These are phyloP conservation scores for Caerostris extrusa DNA, from an alignment of 1,140 invertebrate species.

Conservation along the genomic window DNA sequence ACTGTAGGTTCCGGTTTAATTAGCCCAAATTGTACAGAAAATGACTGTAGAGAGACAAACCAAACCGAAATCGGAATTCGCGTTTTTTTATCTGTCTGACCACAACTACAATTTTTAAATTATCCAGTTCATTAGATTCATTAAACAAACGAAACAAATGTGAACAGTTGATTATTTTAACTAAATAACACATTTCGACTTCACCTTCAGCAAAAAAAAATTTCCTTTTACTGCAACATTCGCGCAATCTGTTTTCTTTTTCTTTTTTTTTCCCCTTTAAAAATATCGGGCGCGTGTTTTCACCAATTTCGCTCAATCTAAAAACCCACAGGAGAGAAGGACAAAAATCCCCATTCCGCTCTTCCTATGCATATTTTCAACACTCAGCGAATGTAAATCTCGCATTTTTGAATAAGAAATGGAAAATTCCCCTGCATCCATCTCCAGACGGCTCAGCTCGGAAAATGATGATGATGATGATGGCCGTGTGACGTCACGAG, in stretches of 20 bases:
- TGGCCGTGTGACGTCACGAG: slow-evolving; percentile 64
- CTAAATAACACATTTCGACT: no score
- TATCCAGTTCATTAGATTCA: no score
- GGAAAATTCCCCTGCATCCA: slow-evolving; percentile 66
- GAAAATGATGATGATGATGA: slow-evolving; percentile 77
- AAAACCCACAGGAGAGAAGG: slow-evolving; percentile 16
- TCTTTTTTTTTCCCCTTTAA: no score
- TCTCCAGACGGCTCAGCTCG: slow-evolving; percentile 21
- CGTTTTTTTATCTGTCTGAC: no score
- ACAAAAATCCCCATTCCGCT: slow-evolving; percentile 49
- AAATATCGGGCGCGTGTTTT: background rate
- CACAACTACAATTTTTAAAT: no score
- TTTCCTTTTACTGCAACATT: background rate
- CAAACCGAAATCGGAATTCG: no score
- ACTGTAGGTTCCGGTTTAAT: no score
- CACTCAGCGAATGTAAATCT: slow-evolving; percentile 72
- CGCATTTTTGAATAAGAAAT: slow-evolving; percentile 63
- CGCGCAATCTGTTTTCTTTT: background rate
- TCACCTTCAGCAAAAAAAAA: no score
- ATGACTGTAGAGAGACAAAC: no score
- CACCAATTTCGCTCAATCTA: slow-evolving; percentile 56
- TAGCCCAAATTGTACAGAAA: no score
- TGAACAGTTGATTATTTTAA: no score
- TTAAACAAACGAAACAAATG: no score
- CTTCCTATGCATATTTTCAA: slow-evolving; percentile 75